These are phyloP conservation scores for Axis porcinus DNA, from an alignment of 2,113 vertebrate genomes.

Conservation along the genomic window DNA sequence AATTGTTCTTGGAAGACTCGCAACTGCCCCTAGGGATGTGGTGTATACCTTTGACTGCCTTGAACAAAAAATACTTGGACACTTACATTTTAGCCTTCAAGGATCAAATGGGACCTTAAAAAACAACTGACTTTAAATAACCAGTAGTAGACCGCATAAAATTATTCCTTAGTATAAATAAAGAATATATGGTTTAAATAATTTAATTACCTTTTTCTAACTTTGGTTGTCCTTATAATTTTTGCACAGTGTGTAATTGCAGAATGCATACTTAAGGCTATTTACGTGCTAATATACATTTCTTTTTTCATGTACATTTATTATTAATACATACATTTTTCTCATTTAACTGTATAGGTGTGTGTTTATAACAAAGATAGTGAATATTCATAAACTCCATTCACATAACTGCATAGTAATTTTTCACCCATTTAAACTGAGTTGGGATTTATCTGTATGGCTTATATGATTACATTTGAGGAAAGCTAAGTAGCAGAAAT, in stretches of 20 bases:
- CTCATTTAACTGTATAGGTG: constrained; percentile 5
- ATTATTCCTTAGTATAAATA: constrained; percentile 1
- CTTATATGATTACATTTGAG: constrained; percentile 56
- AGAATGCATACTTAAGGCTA: background rate
- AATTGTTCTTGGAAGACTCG: background rate
- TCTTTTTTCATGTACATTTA: constrained; percentile 6
- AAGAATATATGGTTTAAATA: background rate
- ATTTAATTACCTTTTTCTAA: background rate
- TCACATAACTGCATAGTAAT: constrained; percentile 17
- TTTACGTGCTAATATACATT: constrained; percentile 36
- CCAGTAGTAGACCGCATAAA: background rate
- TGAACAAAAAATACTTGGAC: background rate
- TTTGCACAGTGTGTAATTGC: constrained; percentile 14
- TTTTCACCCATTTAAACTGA: constrained; percentile 64
- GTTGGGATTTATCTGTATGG: constrained; percentile 57
- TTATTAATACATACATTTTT: constrained; percentile 30
- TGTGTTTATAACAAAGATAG: constrained; percentile 43
- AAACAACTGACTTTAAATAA: background rate
- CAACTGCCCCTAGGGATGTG: background rate
- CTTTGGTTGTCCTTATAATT: constrained; percentile 16
- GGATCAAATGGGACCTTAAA: background rate
- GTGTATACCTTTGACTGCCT: background rate
- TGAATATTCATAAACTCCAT: constrained; percentile 8
- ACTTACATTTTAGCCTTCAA: background rate
- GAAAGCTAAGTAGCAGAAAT: constrained; percentile 52